A percentile compares a stretch with the other conserved stretches of the same genome.
phyloP scores from a whole-genome alignment of 2,113 vertebrate genomes.

The Hemibagrus wyckioides region DNA sequence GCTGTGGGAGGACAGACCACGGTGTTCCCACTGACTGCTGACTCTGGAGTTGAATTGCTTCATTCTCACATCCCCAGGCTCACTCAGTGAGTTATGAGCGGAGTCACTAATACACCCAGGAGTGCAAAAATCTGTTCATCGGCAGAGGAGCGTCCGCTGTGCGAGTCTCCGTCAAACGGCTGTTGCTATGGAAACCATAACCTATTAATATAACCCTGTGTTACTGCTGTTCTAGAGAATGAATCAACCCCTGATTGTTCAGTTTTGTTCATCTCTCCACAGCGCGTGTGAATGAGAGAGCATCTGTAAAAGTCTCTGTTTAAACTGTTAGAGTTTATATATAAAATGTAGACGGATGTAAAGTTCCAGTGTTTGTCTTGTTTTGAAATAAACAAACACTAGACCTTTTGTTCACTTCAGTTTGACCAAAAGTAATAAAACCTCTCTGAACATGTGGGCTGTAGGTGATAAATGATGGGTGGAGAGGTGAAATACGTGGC shows the following conservation, averaged over 20 bases:
- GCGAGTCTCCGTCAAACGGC: background rate
- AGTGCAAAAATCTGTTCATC: background rate
- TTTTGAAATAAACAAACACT: background rate
- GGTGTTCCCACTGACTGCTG: background rate
- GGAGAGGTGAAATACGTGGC: constrained; percentile 4
- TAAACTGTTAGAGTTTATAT: background rate
- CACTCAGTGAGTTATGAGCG: background rate
- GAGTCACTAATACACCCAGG: background rate
- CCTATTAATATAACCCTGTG: background rate
- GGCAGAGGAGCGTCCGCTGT: too few relatives aligned
- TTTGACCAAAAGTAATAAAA: background rate
- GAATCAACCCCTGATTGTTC: background rate
- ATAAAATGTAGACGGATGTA: background rate
- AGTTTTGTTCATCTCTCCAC: background rate
- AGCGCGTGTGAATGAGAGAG: background rate
- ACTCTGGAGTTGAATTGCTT: background rate
- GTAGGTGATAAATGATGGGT: background rate
- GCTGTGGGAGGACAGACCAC: background rate
- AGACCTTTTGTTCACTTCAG: background rate
- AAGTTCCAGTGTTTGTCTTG: background rate
- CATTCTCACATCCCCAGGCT: background rate
- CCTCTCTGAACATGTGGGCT: background rate
- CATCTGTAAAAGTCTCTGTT: background rate
- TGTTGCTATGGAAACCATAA: background rate
- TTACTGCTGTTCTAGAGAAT: background rate